These are phyloP conservation scores for Delphinapterus leucas DNA, from an alignment of 2,113 vertebrate species.

Conservation along the genomic window DNA sequence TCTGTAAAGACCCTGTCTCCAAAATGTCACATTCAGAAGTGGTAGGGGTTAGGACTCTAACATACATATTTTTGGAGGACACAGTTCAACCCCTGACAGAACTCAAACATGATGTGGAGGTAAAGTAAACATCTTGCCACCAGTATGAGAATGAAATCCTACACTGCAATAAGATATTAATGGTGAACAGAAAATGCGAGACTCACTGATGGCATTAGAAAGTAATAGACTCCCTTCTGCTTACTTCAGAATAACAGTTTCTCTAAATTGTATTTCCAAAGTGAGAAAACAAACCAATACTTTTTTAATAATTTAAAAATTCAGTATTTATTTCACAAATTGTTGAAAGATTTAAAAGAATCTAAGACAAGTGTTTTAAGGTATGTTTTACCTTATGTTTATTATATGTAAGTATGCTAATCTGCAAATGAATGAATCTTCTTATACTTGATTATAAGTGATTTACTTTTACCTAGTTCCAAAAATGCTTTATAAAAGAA, in stretches of 20 bases:
- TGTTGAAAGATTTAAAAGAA: background rate
- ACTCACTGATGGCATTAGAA: background rate
- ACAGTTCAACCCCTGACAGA: background rate
- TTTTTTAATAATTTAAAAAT: background rate
- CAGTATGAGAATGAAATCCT: background rate
- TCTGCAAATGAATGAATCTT: background rate
- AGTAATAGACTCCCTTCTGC: background rate
- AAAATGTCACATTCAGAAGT: background rate
- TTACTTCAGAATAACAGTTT: background rate
- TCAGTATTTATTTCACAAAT: background rate
- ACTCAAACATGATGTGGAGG: background rate
- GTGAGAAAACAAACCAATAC: background rate
- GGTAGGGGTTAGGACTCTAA: background rate
- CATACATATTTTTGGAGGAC: background rate
- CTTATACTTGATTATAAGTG: background rate
- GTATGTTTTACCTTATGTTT: background rate
- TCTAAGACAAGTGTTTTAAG: background rate
- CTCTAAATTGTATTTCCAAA: background rate
- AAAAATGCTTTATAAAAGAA: background rate
- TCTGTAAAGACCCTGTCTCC: background rate
- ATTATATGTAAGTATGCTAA: background rate
- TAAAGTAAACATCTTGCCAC: background rate
- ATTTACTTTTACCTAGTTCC: background rate
- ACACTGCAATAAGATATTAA: background rate
- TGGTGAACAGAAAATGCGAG: background rate